phyloP scores from a whole-genome alignment of 30 jellyfish, hydroid and myxozoan species.

The Mastigias papua region DNA sequence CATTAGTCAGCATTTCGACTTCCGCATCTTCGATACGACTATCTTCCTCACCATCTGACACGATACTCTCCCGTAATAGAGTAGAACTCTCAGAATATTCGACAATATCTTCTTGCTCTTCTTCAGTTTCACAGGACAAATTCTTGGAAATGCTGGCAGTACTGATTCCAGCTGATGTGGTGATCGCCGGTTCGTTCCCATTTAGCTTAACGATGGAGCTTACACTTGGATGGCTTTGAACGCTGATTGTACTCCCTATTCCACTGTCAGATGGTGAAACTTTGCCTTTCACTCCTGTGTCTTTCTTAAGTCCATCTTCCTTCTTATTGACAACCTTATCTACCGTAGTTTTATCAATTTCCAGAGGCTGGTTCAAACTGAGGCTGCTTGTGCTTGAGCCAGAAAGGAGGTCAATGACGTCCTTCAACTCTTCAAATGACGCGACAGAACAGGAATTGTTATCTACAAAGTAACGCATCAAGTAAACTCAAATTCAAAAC shows the following conservation, averaged over 20 bases:
- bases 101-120: background rate
- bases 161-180: background rate
- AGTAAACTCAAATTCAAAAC: too few species aligned
- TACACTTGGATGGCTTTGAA: slow-evolving; percentile 71
- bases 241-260: slow-evolving; percentile 79
- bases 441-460: slow-evolving; percentile 91
- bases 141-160: slow-evolving; percentile 9
- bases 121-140: background rate
- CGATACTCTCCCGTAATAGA: background rate
- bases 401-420: slow-evolving; percentile 92
- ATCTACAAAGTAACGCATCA: slow-evolving; percentile 13
- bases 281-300: slow-evolving; percentile 42
- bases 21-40: slow-evolving; percentile 61
- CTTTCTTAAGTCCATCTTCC: slow-evolving; percentile 22
- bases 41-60: background rate
- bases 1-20: slow-evolving; percentile 37
- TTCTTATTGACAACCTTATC: slow-evolving; percentile 31
- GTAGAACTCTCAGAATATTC: background rate
- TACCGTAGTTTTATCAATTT: slow-evolving; percentile 21
- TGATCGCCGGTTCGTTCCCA: background rate
- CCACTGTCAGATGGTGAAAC: slow-evolving; percentile 85
- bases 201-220: slow-evolving; percentile 31
- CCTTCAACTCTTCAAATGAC: slow-evolving; percentile 97
- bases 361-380: slow-evolving; percentile 66
- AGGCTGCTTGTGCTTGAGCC: slow-evolving; percentile 98